Base-by-base conservation (phyloP, 2,797 vertebrate genomes). In the Lagodon rhomboides region DNA sequence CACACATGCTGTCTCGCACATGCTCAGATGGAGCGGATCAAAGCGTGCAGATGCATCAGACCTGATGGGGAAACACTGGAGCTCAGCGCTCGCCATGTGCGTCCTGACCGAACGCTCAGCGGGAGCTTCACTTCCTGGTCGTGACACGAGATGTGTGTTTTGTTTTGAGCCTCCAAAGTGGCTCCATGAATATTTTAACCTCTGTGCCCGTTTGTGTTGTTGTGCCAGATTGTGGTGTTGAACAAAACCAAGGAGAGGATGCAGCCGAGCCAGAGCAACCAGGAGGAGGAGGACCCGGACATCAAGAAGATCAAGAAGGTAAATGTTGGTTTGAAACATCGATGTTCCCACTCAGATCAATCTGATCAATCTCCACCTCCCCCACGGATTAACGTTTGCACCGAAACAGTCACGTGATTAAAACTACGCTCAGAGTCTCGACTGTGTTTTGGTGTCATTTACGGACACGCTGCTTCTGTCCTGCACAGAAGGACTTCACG, bases 221-320 rank as follows among this genome's bases (percentile, higher is more conserved):
- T 56, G 50, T 80, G 22, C 50, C 81, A 99, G 97, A 96, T 99
- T 75, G 53, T 96, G 1, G 94, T 96, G 49, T 90, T 98, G 84
- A 98, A 97, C 94, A 99, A 97, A 95, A 93, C 97, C 51, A 99
- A 97, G 91, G 97, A 98, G 88, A 93, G 94, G 78, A 95, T 97
- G 95, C 84, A 91, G 64, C 97, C 97, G 17, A 94, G 92, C 88
- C 97, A 97, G 78, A 93, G 89, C 88, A 96, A 95, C 90, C 96
- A 96, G 68, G 98, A 99, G 53, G 97, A 98, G 23, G 98, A 99
- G 56, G 97, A 99, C 78, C 96, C 97, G 1, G 98, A 99, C 70
- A 98, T 99, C 59, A 98, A 97, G 88, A 99, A 99, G 92, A 99
- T 99, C 80, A 99, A 99, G 87, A 99, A 98, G 97, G 98, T 98